Conservation (phyloP, 2,797 vertebrate genomes). For the Schizopygopsis malacanthus region DNA sequence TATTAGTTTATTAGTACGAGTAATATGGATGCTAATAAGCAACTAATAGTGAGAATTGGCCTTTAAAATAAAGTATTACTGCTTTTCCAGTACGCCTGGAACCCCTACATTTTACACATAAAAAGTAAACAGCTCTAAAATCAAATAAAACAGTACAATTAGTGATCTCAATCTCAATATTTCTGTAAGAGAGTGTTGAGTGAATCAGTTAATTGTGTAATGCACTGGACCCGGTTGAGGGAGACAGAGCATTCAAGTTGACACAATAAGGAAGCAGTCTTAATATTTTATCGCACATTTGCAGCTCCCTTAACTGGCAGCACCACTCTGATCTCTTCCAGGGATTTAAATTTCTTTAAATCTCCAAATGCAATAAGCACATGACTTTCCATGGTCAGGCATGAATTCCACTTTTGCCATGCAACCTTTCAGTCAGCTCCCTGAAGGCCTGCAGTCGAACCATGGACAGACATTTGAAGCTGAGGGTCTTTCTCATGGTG, state of each 20-base stretch:
- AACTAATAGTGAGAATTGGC: background rate
- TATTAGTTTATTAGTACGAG: too few relatives aligned
- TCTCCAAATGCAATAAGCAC: slow-evolving; percentile 19
- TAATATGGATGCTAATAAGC: background rate
- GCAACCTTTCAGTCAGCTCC: background rate
- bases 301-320: slow-evolving; percentile 48
- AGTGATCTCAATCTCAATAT: background rate
- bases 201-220: slow-evolving; percentile 29
- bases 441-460: background rate
- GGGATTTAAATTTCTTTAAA: slow-evolving; percentile 46
- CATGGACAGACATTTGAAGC: background rate
- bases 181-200: background rate
- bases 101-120: background rate
- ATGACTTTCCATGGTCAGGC: slow-evolving; percentile 2
- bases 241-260: slow-evolving; percentile 20
- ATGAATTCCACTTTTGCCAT: slow-evolving; percentile 12
- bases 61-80: background rate
- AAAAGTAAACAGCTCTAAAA: background rate
- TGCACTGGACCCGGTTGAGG: background rate
- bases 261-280: slow-evolving; percentile 47
- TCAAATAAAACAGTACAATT: background rate
- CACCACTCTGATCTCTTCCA: slow-evolving; percentile 14
- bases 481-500: background rate
- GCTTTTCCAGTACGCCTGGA: background rate
- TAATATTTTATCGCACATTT: slow-evolving; percentile 57